Percentiles rank a stretch among this genome's conserved stretches.
These are phyloP conservation scores for Xenopus tropicalis DNA, from an alignment of 2,113 vertebrate species.

Conservation along the genomic window DNA sequence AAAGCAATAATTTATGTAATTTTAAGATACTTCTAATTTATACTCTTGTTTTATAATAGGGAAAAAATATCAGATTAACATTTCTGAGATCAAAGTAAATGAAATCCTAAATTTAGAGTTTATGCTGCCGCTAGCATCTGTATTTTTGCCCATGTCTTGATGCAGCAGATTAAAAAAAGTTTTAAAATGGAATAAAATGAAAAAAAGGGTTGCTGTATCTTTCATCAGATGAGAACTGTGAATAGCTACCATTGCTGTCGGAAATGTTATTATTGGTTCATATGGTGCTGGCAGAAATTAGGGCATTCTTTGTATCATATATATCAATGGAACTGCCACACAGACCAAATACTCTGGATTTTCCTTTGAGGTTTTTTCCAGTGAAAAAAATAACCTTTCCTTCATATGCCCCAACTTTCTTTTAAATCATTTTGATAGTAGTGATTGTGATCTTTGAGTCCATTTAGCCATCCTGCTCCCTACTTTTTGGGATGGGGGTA, in stretches of 20 bases:
- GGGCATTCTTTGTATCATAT: conserved; percentile 47
- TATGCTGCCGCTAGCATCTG: neutral
- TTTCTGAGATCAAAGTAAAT: neutral
- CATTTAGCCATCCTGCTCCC: conserved; percentile 29
- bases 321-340: conserved; percentile 44
- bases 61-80: too few relatives aligned
- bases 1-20: conserved; percentile 24
- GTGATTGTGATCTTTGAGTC: neutral
- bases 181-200: neutral
- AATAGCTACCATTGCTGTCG: conserved; percentile 56
- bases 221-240: conserved; percentile 65
- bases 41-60: too few relatives aligned
- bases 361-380: conserved; percentile 7
- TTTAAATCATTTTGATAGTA: neutral
- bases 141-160: neutral
- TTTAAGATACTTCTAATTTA: neutral
- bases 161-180: neutral
- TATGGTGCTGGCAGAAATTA: conserved; percentile 63
- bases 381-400: too few relatives aligned
- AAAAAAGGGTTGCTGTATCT: conserved; percentile 61
- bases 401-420: conserved; percentile 23
- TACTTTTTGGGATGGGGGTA: conserved; percentile 18
- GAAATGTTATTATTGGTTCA: conserved; percentile 53
- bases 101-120: neutral
- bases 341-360: conserved; percentile 47